phyloP scores from a whole-genome alignment of 2,797 vertebrate species.

The Anomalospiza imberbis region DNA sequence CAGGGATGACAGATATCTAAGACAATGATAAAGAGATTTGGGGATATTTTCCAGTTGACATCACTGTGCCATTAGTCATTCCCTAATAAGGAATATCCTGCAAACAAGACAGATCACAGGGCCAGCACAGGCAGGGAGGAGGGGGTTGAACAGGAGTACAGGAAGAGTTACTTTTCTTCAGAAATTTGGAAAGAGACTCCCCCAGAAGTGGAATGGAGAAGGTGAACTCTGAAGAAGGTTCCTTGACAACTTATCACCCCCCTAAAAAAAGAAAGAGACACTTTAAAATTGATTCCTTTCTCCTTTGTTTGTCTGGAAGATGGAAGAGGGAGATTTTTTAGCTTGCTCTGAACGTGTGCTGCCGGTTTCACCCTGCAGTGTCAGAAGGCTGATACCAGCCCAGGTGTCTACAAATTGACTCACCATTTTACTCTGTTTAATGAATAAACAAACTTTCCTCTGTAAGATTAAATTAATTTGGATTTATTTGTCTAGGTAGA shows the following conservation, averaged over 20 bases:
- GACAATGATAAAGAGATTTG: background rate
- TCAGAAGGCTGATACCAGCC: background rate
- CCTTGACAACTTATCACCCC: background rate
- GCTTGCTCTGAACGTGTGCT: background rate
- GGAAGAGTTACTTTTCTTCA: background rate
- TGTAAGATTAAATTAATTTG: slow-evolving; percentile 41
- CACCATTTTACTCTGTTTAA: slow-evolving; percentile 45
- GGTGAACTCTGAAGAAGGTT: background rate
- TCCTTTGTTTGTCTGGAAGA: slow-evolving; percentile 27
- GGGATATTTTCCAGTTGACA: background rate
- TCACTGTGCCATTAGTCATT: background rate
- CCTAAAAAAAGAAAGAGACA: background rate
- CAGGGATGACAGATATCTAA: background rate
- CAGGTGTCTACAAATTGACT: slow-evolving; percentile 26
- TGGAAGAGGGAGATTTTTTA: background rate
- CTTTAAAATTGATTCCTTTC: slow-evolving; percentile 18
- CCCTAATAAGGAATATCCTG: background rate
- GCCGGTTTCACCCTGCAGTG: background rate
- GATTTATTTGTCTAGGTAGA: slow-evolving; percentile 45
- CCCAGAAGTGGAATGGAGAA: background rate
- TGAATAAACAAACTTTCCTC: slow-evolving; percentile 50
- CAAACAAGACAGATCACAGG: background rate
- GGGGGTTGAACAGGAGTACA: background rate
- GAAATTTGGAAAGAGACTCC: background rate
- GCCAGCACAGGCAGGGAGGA: background rate